Base-by-base conservation (phyloP, 1,140 invertebrate genomes). In the Pararge aegeria region DNA sequence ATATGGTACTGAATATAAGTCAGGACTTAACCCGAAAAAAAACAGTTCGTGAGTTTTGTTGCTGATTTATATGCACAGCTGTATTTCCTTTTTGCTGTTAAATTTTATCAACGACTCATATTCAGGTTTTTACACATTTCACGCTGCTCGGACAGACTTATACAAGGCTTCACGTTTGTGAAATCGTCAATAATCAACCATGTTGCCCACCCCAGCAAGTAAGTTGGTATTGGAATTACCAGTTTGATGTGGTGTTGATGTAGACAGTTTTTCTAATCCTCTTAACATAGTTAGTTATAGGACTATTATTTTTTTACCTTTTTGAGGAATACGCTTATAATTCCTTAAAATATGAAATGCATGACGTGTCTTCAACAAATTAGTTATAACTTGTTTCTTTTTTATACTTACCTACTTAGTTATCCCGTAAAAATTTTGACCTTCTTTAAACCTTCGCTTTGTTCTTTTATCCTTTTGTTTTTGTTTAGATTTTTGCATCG, bases 101-200 rank as follows among this genome's bases (percentile, higher is more conserved):
- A 19, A 21, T 62, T 29, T 24, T 24, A 66, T 61, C 34, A 13
- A 40, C 18, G 18, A 37, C 24, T 56, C 27, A 61, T 64, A 57
- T 56, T 54, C 65, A 70, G 64, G 68, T 88, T 73, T 77, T 88
- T 80, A 70, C 62, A 55, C 75, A 74, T 85, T 75, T 80, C 77
- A 87, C 71, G 84, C 84, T 84, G 84, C 81, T 79, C 75, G 82
- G 95, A 87, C 95, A 97, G 96, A 96, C 94, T 62, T 97, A 96
- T 91, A 96, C 95, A 75, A 95, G 95, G 87, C 92, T 97, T 62
- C 95, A 97, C 91, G 95, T 96, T 80, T 97, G 96, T 91, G 94
- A 95, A 75, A 90, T 93, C 73, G 93, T 95, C 91, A 95, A 95
- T 93, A 95, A 95, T 84, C 92, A 93, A 71, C 93, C 94, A 54